Percentiles rank a stretch among this genome's conserved stretches.
phyloP scores from a whole-genome alignment of 2,113 vertebrate species.

The Oreotrochilus melanogaster region DNA sequence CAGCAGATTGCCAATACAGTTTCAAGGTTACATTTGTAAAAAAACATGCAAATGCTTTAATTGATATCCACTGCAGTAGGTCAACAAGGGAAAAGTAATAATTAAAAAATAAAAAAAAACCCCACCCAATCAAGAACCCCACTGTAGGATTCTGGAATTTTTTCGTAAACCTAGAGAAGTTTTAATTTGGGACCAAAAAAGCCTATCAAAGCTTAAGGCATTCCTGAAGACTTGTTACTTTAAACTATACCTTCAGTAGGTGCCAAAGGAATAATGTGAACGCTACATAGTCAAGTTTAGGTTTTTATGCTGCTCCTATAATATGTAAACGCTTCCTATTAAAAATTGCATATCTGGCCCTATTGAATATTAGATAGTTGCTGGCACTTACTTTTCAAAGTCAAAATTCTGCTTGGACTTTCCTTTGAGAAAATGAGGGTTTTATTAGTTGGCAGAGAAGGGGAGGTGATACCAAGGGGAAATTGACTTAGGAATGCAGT shows the following conservation, averaged over 20 bases:
- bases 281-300: background rate
- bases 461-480: constrained; percentile 20
- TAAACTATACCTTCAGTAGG: background rate
- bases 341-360: background rate
- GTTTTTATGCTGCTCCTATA: background rate
- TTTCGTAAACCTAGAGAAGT: background rate
- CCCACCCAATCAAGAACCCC: background rate
- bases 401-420: constrained; percentile 16
- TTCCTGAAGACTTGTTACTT: background rate
- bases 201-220: background rate
- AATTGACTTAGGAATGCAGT: background rate
- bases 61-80: background rate
- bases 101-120: background rate
- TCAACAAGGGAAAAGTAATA: background rate
- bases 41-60: background rate
- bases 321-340: background rate
- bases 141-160: background rate
- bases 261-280: background rate
- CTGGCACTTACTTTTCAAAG: constrained; percentile 8
- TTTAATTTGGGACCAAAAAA: background rate
- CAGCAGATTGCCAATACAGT: background rate
- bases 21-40: constrained; percentile 15
- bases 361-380: background rate
- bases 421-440: background rate
- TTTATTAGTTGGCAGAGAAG: constrained; percentile 33